A percentile compares a stretch with the other conserved stretches of the same genome.
Conservation (phyloP, 2,888 invertebrate genomes). For the Heliconius sara region DNA sequence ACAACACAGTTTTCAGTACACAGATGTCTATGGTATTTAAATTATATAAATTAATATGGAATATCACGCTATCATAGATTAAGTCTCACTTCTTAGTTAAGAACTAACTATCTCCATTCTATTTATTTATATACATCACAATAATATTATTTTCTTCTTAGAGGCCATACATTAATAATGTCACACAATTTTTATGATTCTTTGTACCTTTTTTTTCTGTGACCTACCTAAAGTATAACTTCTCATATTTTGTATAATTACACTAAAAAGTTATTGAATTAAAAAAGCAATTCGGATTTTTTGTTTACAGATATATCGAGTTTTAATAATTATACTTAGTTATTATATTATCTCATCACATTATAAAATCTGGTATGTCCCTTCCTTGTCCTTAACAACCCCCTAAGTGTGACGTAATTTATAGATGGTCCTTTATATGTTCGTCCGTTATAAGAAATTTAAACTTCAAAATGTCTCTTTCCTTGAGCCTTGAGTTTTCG, state of each 20-base stretch:
- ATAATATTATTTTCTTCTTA: neutral
- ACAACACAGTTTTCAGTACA: constrained; percentile 60
- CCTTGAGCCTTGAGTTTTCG: constrained; percentile 8
- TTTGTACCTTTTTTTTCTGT: neutral
- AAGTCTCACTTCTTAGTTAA: constrained; percentile 55
- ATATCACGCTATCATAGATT: constrained; percentile 55
- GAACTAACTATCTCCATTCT: constrained; percentile 52
- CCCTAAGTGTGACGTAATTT: neutral
- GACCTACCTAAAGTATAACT: too few species aligned
- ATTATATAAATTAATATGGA: constrained; percentile 54
- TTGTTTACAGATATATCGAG: too few species aligned
- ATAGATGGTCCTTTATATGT: neutral
- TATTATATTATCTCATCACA: too few species aligned
- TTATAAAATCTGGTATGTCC: too few species aligned
- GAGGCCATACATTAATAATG: neutral
- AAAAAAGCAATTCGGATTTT: too few species aligned
- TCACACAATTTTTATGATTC: neutral
- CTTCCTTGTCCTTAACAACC: too few species aligned
- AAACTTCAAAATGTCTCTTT: neutral
- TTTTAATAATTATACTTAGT: too few species aligned
- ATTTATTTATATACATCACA: constrained; percentile 34
- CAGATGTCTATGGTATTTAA: constrained; percentile 49
- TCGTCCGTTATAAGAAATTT: neutral
- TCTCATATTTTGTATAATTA: too few species aligned
- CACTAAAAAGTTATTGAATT: too few species aligned